Evolutionary conservation across 1,140 invertebrate species (phyloP).

Genomic region (Rhopalosiphum padi): DNA sequence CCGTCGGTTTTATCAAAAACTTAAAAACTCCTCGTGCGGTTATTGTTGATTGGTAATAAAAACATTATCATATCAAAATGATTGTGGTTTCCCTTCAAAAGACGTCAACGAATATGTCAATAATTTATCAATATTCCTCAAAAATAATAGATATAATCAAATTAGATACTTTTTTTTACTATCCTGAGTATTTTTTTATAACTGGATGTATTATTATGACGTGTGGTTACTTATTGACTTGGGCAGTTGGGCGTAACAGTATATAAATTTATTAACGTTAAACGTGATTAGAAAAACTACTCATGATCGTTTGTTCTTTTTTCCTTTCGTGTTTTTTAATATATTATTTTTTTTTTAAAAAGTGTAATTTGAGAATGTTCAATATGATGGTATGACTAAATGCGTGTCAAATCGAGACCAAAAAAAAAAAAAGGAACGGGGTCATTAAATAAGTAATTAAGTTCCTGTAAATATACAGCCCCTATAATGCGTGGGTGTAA

Average conservation of each 20-base stretch:
- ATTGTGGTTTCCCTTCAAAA: background rate
- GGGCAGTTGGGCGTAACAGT: too few relatives aligned
- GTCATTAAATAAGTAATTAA: conserved; percentile 5
- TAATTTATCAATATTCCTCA: background rate
- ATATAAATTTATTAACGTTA: too few relatives aligned
- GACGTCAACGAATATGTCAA: background rate
- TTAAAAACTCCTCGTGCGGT: background rate
- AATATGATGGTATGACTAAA: background rate
- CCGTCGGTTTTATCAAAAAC: background rate
- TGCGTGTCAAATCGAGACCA: background rate
- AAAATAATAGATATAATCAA: background rate
- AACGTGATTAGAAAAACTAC: too few relatives aligned
- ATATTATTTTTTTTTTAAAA: background rate
- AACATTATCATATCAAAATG: background rate
- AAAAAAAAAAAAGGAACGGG: background rate
- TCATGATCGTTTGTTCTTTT: too few relatives aligned
- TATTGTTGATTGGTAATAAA: background rate
- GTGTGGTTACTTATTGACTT: background rate
- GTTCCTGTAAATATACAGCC: background rate
- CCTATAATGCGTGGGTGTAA: background rate
- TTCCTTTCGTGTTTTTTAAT: background rate
- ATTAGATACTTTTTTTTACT: background rate
- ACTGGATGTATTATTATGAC: background rate
- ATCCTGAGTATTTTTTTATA: background rate
- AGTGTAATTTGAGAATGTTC: background rate